These are phyloP conservation scores for Euwallacea similis DNA, from an alignment of 1,140 invertebrate genomes.

Conservation along the genomic window DNA sequence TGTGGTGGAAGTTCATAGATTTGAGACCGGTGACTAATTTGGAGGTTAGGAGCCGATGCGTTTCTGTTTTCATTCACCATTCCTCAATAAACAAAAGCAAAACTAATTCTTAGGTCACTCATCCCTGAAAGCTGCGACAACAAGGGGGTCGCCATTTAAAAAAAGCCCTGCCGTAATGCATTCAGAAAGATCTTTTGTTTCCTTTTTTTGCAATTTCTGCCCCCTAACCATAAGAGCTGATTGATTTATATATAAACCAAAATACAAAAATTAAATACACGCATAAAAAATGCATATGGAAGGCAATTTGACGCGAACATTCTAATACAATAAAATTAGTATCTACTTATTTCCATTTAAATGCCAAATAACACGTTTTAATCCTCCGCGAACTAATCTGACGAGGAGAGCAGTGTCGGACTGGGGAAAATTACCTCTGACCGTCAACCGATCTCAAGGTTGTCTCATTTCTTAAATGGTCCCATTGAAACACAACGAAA, in stretches of 20 bases:
- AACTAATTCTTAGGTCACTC: background rate
- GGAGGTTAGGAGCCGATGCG: background rate
- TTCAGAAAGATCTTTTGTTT: too few species aligned
- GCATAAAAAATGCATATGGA: too few species aligned
- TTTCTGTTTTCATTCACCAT: constrained; percentile 17
- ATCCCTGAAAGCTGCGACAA: background rate
- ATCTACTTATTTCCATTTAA: constrained; percentile 9
- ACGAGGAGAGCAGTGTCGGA: constrained; percentile 12
- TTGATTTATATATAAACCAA: too few species aligned
- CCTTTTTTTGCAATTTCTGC: too few species aligned
- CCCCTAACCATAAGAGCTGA: too few species aligned
- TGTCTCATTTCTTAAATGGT: constrained; percentile 12
- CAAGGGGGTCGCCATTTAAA: too few species aligned
- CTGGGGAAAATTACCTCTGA: constrained; percentile 9
- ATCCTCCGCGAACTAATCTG: constrained; percentile 1
- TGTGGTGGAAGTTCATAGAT: background rate
- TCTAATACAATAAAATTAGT: too few species aligned
- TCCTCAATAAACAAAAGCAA: constrained; percentile 4
- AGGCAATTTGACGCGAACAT: too few species aligned
- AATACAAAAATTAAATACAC: too few species aligned
- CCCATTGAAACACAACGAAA: background rate
- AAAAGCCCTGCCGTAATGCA: too few species aligned
- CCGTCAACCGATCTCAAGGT: constrained; percentile 8
- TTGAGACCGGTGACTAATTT: background rate
- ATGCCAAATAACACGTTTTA: constrained; percentile 13